A percentile compares a stretch with the other conserved stretches of the same genome.
Evolutionary conservation across 2,888 invertebrate genomes (phyloP).

Genomic region (Orthosia gothica): DNA sequence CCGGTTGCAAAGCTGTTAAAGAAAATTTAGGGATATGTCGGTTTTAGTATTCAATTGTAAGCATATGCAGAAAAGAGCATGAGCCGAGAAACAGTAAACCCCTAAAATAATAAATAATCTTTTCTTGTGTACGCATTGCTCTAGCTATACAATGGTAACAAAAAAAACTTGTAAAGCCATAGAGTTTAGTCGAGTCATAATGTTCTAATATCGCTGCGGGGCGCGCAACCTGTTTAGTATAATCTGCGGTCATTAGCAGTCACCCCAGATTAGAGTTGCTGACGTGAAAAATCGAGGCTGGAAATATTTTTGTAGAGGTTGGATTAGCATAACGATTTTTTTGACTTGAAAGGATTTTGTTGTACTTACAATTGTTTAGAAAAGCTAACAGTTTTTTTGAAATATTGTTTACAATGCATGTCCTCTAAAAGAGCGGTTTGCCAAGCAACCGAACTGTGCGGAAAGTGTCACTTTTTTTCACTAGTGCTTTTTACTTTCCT

Average conservation of each 20-base stretch:
- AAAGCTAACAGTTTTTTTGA: not conserved
- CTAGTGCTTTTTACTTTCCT: no score
- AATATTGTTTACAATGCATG: no score
- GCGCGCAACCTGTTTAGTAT: conserved; percentile 61
- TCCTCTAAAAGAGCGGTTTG: no score
- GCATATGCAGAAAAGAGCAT: no score
- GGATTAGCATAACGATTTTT: not conserved
- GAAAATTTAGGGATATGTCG: no score
- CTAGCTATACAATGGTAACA: not conserved
- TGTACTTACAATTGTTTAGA: not conserved
- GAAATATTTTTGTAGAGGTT: not conserved
- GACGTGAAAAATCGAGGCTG: conserved; percentile 1
- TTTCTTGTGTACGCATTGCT: not conserved
- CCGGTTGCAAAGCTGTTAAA: no score
- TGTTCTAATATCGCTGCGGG: conserved; percentile 59
- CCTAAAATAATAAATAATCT: not conserved
- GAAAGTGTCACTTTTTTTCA: no score
- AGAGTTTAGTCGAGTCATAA: conserved; percentile 37
- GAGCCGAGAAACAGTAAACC: no score
- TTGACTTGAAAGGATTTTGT: not conserved
- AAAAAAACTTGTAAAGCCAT: conserved; percentile 17
- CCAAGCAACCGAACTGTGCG: no score
- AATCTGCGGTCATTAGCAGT: conserved; percentile 67
- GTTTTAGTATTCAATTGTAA: no score
- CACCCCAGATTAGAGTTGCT: conserved; percentile 50